Evolutionary conservation across 1,140 invertebrate species (phyloP).

Genomic region (Battus philenor): DNA sequence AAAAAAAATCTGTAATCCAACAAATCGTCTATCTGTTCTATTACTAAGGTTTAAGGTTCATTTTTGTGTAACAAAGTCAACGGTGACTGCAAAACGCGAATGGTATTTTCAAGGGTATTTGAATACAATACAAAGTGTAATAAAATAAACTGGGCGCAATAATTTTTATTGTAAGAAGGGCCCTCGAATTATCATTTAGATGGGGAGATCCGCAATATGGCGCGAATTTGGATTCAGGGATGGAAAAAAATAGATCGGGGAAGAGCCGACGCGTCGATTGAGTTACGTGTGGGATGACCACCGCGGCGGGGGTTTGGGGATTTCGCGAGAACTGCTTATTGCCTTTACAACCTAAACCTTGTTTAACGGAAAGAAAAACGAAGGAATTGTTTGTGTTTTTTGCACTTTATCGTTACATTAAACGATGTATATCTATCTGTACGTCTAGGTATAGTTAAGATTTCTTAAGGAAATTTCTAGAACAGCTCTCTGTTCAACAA

Average conservation of each 20-base stretch:
- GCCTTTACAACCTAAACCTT: slow-evolving; percentile 1
- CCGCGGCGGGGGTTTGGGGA: slow-evolving; percentile 30
- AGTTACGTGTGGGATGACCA: slow-evolving; percentile 48
- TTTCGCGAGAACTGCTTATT: slow-evolving; percentile 34
- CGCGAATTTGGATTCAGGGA: slow-evolving; percentile 46
- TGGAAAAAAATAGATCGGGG: slow-evolving; percentile 51
- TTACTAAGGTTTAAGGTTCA: slow-evolving; percentile 11
- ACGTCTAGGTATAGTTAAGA: no score
- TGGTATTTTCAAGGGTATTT: slow-evolving; percentile 41
- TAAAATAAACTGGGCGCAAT: slow-evolving; percentile 72
- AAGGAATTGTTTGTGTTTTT: no score
- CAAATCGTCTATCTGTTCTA: slow-evolving; percentile 3
- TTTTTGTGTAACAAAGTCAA: slow-evolving; percentile 17
- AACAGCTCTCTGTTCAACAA: no score
- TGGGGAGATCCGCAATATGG: slow-evolving; percentile 64
- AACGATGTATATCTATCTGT: no score
- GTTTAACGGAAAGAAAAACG: no score
- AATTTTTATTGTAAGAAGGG: slow-evolving; percentile 71
- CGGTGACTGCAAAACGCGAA: slow-evolving; percentile 17
- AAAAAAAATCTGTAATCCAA: slow-evolving; percentile 6
- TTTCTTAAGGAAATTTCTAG: no score
- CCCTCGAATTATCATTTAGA: slow-evolving; percentile 72
- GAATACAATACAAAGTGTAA: slow-evolving; percentile 70
- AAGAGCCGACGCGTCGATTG: slow-evolving; percentile 39
- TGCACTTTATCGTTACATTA: no score